Evolutionary conservation across 2,888 invertebrate species (phyloP), one percentile per base, ranked within the genome.

Genomic region (Eudasyphora cyanicolor): DNA sequence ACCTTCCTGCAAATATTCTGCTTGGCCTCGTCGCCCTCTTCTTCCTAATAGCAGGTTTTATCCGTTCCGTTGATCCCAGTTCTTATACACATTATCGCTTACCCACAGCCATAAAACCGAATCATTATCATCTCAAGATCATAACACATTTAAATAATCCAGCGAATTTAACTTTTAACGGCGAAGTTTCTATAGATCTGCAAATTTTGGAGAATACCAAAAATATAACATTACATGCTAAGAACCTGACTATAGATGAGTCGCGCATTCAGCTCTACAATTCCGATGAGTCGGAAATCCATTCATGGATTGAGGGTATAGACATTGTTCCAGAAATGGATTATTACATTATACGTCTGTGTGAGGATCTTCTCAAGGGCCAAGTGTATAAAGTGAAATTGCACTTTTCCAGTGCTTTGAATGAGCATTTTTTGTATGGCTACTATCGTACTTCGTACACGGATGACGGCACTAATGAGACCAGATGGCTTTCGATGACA

Each of bases 371-470:
- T 71, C 79, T 88, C 2, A 90, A 92, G 32, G 92, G 92, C 0
- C 89, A 93, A n/a, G 60, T 79, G n/a, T 95, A 94, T 86, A 92
- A 93, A 21, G 88, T 95, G 21, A 92, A 91, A 0, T 93, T 96
- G 73, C 93, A 94, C 0, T 96, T 95, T 88, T 91, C 90, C 14
- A 95, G 95, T 0, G 92, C 92, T 19, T 88, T 97, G 69, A 93
- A 93, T 84, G 93, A 93, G 10, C 94, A 94, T 0, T 91, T 96
- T 83, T 93, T n/a, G n/a, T n/a, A 95, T 77, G 96, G 96, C 0
- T 95, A 94, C 78, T 96, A 96, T 88, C 93, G 94, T 54, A 96
- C 96, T 88, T 94, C 93, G 74, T 96, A 96, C 89, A 89, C 92
- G 0, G 94, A 95, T 87, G 93, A 93, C 76, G 90, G 91, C 19